Base-by-base conservation (phyloP, 2,888 invertebrate species). In the Ochlodes sylvanus region DNA sequence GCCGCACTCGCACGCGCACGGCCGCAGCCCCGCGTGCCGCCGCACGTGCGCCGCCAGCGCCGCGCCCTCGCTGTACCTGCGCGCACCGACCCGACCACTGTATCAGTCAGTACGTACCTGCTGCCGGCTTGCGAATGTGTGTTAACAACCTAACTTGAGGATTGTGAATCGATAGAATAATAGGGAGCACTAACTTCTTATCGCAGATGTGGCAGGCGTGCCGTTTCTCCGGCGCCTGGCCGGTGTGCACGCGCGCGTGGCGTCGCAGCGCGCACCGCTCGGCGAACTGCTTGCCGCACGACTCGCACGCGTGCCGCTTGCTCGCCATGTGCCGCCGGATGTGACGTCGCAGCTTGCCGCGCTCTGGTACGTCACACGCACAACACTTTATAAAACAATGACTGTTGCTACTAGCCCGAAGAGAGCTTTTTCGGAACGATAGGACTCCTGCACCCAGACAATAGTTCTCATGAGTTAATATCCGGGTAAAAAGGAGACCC, bases 161-260 rank as follows among this genome's bases (percentile, higher is more conserved):
- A n/a, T n/a, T n/a, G n/a, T n/a, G n/a, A n/a, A n/a, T n/a, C n/a
- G n/a, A n/a, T n/a, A n/a, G n/a, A n/a, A n/a, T n/a, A n/a, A n/a
- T n/a, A n/a, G n/a, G n/a, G n/a, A n/a, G n/a, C n/a, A 42, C 34
- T 68, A 60, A 93, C 89, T 91, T 88, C 79, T 94, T 94, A 21
- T 91, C 92, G 73, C 95, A 95, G 0, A 87, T 73, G 12, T 82
- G 79, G 79, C 95, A 95, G 47, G 78, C 77, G 76, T 92, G 87
- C 69, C 86, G 92, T 77, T 94, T 94, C 75, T 93, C 93, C 0
- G 81, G 73, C 9, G 80, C 80, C 75, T 93, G 85, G 2, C 94
- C 94, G 44, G 94, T 90, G 82, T 95, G 95, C 4, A 90, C 89
- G 70, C 93, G 89, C 71, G 80, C 75, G 80, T 95, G 95, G 0